phyloP scores from a whole-genome alignment of 2,113 vertebrate genomes.

The Henicopernis longicauda region DNA sequence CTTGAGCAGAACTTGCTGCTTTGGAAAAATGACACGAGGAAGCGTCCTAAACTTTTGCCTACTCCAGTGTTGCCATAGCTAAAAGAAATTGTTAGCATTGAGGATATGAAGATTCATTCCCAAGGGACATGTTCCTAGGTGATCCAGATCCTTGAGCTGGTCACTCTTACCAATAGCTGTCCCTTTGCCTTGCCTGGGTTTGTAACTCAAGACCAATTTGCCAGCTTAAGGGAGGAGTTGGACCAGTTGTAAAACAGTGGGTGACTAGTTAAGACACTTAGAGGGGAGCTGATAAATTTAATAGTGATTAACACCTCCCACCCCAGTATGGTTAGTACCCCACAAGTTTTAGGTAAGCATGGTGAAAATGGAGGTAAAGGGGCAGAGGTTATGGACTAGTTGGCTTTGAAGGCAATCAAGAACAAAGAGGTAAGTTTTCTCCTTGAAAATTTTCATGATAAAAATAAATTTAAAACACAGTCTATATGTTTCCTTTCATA shows the following conservation, averaged over 20 bases:
- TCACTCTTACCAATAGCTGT: not conserved
- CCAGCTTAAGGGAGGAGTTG: not conserved
- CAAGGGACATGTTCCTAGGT: not conserved
- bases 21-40: not conserved
- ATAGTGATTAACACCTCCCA: not conserved
- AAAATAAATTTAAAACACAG: not conserved
- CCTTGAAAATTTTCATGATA: not conserved
- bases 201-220: not conserved
- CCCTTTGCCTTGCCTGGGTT: not conserved
- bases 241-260: not conserved
- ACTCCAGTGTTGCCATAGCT: not conserved
- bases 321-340: not conserved
- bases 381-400: constrained; percentile 54
- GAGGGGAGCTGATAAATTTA: not conserved
- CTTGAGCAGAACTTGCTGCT: not conserved
- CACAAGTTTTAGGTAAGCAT: constrained; percentile 49
- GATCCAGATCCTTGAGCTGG: not conserved
- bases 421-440: constrained; percentile 58
- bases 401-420: constrained; percentile 63
- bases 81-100: not conserved
- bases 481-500: not conserved
- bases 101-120: not conserved
- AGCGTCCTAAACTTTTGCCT: not conserved
- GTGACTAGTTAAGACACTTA: not conserved
- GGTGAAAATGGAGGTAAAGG: constrained; percentile 69